Evolutionary conservation across 37 sponge, comb jelly and placozoan genomes (phyloP).

Genomic region (Halichondria panicea): DNA sequence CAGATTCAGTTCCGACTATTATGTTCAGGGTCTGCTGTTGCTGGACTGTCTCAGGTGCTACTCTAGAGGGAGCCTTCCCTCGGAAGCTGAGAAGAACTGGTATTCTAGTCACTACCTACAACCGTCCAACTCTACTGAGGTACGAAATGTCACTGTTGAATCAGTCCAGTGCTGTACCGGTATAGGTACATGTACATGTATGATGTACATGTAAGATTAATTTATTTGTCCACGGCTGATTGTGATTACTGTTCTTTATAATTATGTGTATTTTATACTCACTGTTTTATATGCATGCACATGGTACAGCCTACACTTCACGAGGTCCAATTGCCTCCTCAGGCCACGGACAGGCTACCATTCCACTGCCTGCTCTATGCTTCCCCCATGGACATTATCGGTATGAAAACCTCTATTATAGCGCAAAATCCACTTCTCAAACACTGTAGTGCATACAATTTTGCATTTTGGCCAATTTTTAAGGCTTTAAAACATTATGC

Average conservation of each 20-base stretch:
- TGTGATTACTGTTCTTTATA: no score
- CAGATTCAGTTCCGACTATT: no score
- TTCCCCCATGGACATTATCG: conserved; percentile 32
- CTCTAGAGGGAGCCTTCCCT: conserved; percentile 29
- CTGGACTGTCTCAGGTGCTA: conserved; percentile 46
- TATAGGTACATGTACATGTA: neutral
- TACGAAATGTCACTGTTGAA: no score
- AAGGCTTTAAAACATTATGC: no score
- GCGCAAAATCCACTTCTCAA: no score
- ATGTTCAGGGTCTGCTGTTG: conserved; percentile 39
- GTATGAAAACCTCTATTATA: no score
- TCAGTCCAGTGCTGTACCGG: neutral
- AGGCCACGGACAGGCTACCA: conserved; percentile 25
- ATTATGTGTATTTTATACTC: no score
- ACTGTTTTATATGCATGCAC: no score
- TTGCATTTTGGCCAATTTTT: no score
- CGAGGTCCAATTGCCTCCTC: neutral
- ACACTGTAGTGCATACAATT: no score
- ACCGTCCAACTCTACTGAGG: no score
- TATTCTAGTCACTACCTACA: neutral
- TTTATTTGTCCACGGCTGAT: no score
- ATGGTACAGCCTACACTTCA: neutral
- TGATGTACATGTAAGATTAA: neutral
- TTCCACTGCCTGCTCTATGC: conserved; percentile 48
- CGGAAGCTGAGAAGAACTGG: conserved; percentile 31